Percentiles rank a stretch among this genome's conserved stretches.
phyloP scores from a whole-genome alignment of 2,888 invertebrate species.

The Galerucella nymphaeae region DNA sequence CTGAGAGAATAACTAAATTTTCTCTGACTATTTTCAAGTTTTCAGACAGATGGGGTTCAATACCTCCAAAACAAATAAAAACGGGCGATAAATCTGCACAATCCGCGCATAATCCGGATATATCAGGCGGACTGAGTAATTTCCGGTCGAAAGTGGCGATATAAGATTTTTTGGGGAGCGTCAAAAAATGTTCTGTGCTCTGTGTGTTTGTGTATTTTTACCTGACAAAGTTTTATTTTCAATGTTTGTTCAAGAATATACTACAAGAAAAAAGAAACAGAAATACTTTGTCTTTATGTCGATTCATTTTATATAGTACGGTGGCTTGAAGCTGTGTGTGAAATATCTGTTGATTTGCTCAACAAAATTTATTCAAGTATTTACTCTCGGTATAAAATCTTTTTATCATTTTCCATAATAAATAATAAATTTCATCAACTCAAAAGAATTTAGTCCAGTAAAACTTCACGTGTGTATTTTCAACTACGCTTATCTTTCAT shows the following conservation, averaged over 20 bases:
- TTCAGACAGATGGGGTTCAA: slow-evolving; percentile 24
- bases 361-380: too few relatives aligned
- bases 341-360: too few relatives aligned
- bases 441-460: not conserved
- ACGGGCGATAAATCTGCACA: slow-evolving; percentile 8
- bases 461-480: not conserved
- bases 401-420: too few relatives aligned
- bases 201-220: slow-evolving; percentile 24
- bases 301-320: too few relatives aligned
- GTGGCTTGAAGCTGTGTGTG: too few relatives aligned
- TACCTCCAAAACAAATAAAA: slow-evolving; percentile 19
- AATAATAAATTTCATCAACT: too few relatives aligned
- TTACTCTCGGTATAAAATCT: too few relatives aligned
- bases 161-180: slow-evolving; percentile 26
- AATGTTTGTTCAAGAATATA: not conserved
- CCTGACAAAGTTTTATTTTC: slow-evolving; percentile 21
- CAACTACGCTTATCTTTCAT: not conserved
- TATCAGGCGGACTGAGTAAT: slow-evolving; percentile 35
- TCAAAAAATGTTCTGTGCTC: not conserved
- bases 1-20: not conserved
- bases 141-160: slow-evolving; percentile 34
- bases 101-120: slow-evolving; percentile 29
- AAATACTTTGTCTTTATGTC: too few relatives aligned
- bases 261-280: too few relatives aligned
- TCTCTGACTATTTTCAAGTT: not conserved